These are phyloP conservation scores for Clamator glandarius DNA, from an alignment of 2,797 vertebrate species.

Conservation along the genomic window DNA sequence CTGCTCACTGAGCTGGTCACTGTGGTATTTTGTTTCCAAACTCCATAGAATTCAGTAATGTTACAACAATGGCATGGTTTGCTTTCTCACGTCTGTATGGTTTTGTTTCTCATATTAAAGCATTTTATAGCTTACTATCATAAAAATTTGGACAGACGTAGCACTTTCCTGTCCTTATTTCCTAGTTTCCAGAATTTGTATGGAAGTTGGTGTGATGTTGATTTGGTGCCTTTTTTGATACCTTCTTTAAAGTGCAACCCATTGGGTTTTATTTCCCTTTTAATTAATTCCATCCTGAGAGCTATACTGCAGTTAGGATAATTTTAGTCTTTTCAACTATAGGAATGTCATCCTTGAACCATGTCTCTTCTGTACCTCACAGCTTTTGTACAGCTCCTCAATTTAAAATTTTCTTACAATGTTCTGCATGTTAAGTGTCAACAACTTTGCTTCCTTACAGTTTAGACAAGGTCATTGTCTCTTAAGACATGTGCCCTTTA, in stretches of 20 bases:
- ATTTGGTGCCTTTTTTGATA: not conserved
- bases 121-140: not conserved
- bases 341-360: not conserved
- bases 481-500: not conserved
- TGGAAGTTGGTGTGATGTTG: not conserved
- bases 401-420: not conserved
- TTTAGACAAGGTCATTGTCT: not conserved
- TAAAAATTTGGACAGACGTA: not conserved
- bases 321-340: not conserved
- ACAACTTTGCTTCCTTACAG: not conserved
- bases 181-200: not conserved
- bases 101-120: not conserved
- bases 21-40: not conserved
- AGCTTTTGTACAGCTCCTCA: not conserved
- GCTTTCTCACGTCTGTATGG: not conserved
- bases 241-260: not conserved
- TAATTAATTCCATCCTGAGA: not conserved
- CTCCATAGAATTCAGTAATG: not conserved
- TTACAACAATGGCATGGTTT: not conserved
- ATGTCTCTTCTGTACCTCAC: not conserved
- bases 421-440: not conserved
- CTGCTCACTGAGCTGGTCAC: not conserved
- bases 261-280: not conserved
- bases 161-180: not conserved
- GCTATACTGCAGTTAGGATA: not conserved